phyloP scores from a whole-genome alignment of 2,113 vertebrate genomes.

The Empidonax traillii region DNA sequence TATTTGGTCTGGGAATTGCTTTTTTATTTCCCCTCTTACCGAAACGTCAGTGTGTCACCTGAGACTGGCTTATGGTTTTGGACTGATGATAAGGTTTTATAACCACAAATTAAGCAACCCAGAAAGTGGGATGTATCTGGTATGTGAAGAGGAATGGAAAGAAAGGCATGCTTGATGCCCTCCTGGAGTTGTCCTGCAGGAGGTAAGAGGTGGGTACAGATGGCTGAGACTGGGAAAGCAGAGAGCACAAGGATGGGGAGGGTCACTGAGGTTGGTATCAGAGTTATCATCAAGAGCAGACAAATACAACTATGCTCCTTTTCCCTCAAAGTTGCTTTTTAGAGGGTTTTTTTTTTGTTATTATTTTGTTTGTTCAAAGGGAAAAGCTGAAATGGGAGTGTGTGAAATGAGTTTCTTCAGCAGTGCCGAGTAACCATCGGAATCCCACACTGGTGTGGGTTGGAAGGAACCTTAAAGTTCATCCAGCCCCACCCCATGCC shows the following conservation, averaged over 20 bases:
- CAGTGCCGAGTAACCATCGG: not conserved
- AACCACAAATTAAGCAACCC: not conserved
- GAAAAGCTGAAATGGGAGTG: not conserved
- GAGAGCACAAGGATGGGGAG: not conserved
- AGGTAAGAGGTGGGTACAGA: fast-evolving
- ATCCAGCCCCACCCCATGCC: not conserved
- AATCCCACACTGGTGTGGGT: not conserved
- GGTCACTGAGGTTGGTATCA: not conserved
- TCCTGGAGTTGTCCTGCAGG: fast-evolving
- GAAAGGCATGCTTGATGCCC: fast-evolving
- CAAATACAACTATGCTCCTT: fast-evolving
- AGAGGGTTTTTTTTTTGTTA: not conserved
- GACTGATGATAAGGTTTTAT: not conserved
- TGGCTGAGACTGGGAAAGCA: not conserved
- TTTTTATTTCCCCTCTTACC: not conserved
- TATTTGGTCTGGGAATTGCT: not conserved
- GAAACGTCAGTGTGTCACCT: not conserved
- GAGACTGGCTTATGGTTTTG: not conserved
- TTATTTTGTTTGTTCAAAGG: not conserved
- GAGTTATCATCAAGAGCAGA: not conserved
- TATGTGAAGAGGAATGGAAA: not conserved
- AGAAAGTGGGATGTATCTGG: fast-evolving
- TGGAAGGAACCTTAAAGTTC: not conserved
- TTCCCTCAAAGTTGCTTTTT: not conserved
- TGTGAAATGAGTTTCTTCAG: not conserved